Conservation (phyloP, 2,113 vertebrate genomes). For the Octodon degus region DNA sequence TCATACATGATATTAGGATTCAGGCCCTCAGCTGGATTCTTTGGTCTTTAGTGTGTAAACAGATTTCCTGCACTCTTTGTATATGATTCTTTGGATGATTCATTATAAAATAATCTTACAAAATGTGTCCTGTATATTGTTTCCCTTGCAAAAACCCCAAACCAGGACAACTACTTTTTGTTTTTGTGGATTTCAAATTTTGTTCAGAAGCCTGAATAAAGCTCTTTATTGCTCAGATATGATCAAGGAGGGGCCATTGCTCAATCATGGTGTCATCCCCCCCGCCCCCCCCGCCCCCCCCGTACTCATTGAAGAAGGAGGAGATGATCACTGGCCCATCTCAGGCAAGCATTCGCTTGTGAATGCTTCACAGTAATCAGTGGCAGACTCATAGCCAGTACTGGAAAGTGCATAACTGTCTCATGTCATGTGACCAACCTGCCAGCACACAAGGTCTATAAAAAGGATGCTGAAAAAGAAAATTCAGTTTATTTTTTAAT, state of each 20-base stretch:
- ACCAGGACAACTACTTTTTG: not conserved
- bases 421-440: not conserved
- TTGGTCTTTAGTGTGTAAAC: too few species aligned
- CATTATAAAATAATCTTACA: too few species aligned
- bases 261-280: not conserved
- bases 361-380: constrained; percentile 18
- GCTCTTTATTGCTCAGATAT: not conserved
- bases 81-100: too few species aligned
- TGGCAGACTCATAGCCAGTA: constrained; percentile 49
- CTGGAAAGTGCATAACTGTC: not conserved
- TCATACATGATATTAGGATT: too few species aligned
- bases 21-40: too few species aligned
- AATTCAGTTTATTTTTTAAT: not conserved
- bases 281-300: not conserved
- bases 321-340: not conserved
- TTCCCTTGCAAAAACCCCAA: too few species aligned
- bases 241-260: not conserved
- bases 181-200: constrained; percentile 36
- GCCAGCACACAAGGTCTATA: not conserved
- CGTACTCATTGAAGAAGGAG: not conserved
- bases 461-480: constrained; percentile 21
- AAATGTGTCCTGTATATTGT: too few species aligned
- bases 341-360: constrained; percentile 26
- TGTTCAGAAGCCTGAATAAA: constrained; percentile 2
- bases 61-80: too few species aligned